These are phyloP conservation scores for Bombus breviceps DNA, from an alignment of 1,140 invertebrate species.

Conservation along the genomic window DNA sequence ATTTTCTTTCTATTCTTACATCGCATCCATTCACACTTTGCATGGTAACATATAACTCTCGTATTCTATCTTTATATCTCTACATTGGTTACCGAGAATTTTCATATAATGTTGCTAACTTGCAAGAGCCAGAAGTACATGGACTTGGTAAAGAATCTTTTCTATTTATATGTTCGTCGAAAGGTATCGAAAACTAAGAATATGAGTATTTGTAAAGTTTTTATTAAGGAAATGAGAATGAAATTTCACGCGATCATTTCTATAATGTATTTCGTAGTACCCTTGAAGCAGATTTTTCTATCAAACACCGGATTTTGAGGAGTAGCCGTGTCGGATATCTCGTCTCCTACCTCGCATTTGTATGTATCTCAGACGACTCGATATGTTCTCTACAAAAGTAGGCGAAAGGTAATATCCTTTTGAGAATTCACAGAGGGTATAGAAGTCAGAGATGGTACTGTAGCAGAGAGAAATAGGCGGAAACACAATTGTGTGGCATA, in stretches of 20 bases:
- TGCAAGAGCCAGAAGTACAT: too few relatives aligned
- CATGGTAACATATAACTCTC: too few relatives aligned
- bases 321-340: constrained; percentile 21
- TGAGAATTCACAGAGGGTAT: constrained; percentile 49
- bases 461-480: constrained; percentile 44
- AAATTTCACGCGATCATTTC: background rate
- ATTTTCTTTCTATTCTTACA: too few relatives aligned
- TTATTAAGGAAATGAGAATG: background rate
- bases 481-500: constrained; percentile 50
- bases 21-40: too few relatives aligned
- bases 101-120: too few relatives aligned
- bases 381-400: constrained; percentile 42
- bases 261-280: background rate
- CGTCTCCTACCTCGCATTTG: constrained; percentile 27
- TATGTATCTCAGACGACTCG: constrained; percentile 39
- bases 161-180: too few relatives aligned
- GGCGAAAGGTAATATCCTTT: constrained; percentile 49
- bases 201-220: background rate
- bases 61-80: too few relatives aligned
- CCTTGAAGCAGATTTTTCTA: constrained; percentile 23
- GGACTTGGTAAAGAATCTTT: too few relatives aligned
- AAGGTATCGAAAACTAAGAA: too few relatives aligned
- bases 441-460: constrained; percentile 42
- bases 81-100: too few relatives aligned
- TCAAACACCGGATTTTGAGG: constrained; percentile 15